A percentile compares a stretch with the other conserved stretches of the same genome.
Conservation (phyloP, 2,797 vertebrate species). For the Propithecus perrieri region DNA sequence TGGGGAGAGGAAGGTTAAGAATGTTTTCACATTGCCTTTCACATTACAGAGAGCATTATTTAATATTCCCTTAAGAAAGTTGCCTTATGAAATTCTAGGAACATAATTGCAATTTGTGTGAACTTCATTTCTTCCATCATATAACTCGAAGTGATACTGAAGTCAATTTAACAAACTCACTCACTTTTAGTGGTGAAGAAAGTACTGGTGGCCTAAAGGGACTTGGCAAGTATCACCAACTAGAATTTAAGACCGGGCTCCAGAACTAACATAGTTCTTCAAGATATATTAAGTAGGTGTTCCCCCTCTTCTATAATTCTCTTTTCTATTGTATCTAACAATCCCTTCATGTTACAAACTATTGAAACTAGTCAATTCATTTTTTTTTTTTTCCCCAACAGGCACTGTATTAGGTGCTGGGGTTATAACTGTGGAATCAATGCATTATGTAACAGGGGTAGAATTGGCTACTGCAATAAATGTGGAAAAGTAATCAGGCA, state of each 20-base stretch:
- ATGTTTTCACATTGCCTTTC: neutral
- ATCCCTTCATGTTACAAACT: neutral
- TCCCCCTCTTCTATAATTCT: neutral
- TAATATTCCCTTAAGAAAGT: slow-evolving; percentile 8
- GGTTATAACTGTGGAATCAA: neutral
- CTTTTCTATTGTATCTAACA: slow-evolving; percentile 4
- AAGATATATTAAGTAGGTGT: neutral
- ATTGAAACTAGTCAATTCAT: neutral
- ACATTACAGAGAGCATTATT: neutral
- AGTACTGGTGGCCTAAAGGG: neutral
- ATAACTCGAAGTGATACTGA: slow-evolving; percentile 1
- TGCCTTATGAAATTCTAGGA: slow-evolving; percentile 21
- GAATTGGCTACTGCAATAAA: slow-evolving; percentile 21
- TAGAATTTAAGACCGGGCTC: neutral
- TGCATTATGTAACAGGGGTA: neutral
- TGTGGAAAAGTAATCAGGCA: neutral
- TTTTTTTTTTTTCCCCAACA: neutral
- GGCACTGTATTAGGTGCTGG: neutral
- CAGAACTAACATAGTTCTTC: neutral
- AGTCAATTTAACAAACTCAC: slow-evolving; percentile 31
- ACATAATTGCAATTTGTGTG: slow-evolving; percentile 27
- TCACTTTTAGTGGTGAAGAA: neutral
- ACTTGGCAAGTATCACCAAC: neutral
- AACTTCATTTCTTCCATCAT: neutral
- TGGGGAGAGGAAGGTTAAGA: neutral